phyloP scores from a whole-genome alignment of 2,113 vertebrate species.

The Hystrix cristata region DNA sequence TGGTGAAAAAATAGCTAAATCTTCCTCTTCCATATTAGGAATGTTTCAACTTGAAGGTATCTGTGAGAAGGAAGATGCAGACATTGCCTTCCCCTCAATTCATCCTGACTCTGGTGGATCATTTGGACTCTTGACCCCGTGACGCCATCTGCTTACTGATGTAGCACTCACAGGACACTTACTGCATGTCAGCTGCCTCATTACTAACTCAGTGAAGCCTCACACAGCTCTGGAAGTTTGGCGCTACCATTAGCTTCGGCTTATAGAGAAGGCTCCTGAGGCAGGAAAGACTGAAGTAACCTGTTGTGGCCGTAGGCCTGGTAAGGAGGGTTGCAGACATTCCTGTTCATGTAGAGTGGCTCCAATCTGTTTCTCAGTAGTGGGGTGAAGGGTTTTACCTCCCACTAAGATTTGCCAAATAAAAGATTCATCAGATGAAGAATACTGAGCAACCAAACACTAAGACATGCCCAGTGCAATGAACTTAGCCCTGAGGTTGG shows the following conservation, averaged over 20 bases:
- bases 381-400: background rate
- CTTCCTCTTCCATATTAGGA: conserved; percentile 10
- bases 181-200: too few species aligned
- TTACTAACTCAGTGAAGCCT: background rate
- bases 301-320: background rate
- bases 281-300: background rate
- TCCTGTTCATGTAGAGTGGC: background rate
- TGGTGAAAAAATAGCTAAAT: background rate
- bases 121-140: accelerated
- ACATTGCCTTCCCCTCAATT: background rate
- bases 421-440: background rate
- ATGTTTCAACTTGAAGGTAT: conserved; percentile 15
- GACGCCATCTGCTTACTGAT: background rate
- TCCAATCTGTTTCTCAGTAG: background rate
- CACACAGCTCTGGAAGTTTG: too few species aligned
- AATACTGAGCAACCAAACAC: background rate
- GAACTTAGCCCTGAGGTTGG: background rate
- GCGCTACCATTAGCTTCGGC: background rate
- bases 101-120: too few species aligned
- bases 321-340: background rate
- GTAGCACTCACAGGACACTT: background rate
- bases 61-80: background rate
- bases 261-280: background rate
- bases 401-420: background rate
- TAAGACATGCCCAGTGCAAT: background rate